Base-by-base conservation (phyloP, 1,140 invertebrate species). In the Dinoponera quadriceps region DNA sequence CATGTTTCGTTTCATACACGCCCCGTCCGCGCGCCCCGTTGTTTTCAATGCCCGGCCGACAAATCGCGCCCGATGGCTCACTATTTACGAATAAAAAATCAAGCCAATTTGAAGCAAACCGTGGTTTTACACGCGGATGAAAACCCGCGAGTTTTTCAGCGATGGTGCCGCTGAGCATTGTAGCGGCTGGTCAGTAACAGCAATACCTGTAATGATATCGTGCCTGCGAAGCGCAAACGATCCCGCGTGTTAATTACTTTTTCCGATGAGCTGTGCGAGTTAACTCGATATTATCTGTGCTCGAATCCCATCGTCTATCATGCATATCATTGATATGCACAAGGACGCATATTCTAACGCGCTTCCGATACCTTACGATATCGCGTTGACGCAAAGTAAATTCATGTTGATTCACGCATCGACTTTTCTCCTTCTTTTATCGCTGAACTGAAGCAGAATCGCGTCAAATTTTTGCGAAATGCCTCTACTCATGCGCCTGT, bases 81-180 rank as follows among this genome's bases (percentile, higher is more conserved):
- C 68, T 72, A 80, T 87, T 86, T 83, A 74, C 80, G 72, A 78
- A 86, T 87, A 68, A 29, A 86, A 75, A 87, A 68, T 66, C 72
- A 55, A 57, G 49, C 44, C 65, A 86, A 83, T 86, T 86, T 74
- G 51, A 22, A 77, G 38, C 77, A 66, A 83, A 83, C 71, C 57
- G n/a, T 60, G 71, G 27, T 73, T 82, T 60, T 74, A 82, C 69
- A 82, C 55, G 27, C 55, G 68, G 25, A 51, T 60, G 69, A 82
- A 73, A 78, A 55, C 22, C 20, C 65, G 16, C 44, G 14, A 4
- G 49, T 3, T 69, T 68, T 69, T 27, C 63, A 69, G 11, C 33
- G 51, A 44, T 44, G 22, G 33, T 13, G 29, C 33, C 16, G 7
- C 62, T 7, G 51, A 69, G 33, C 14, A n/a, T 69, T 33, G 71